Base-by-base conservation (phyloP, 1,140 invertebrate species). In the Diorhabda elongata region DNA sequence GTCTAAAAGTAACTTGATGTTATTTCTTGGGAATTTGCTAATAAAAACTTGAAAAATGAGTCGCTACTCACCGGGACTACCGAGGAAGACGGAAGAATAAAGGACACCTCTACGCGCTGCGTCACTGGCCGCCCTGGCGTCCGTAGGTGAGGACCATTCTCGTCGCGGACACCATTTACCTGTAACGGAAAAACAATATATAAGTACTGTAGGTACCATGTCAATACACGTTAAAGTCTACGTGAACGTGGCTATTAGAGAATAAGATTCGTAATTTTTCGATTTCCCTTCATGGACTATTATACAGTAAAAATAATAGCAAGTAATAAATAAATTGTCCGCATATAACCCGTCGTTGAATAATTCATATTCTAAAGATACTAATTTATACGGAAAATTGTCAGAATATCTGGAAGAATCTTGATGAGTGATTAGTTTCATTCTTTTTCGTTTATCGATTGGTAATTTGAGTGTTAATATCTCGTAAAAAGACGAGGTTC, bases 21-120 rank as follows among this genome's bases (percentile, higher is more conserved):
- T 26, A 26, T 26, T 26, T 26, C 26, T 26, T 26, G 26, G 26
- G 26, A 26, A 26, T 26, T 26, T 26, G 26, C 26, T 26, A 26
- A 26, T 26, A 26, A 26, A 26, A 26, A 26, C 26, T 26, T 26
- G 26, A 26, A 26, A 26, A 26, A 26, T 26, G n/a, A 52, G n/a
- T 52, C n/a, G 59, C 44, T 60, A 91, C 85, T 93, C 87, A 87
- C 92, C 92, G 78, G 92, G 92, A 87, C 91, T 93, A 82, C 91
- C 92, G 81, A 93, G 89, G 87, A 94, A 93, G 83, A 94, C 92
- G 81, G 91, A 93, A 81, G 91, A 93, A 84, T 94, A 94, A 73
- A 94, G 83, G 72, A 89, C 86, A 69, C 87, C 90, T 81, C 92
- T 87, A 83, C 91, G 85, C 79, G 91, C 91, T 68, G 90, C 91